A percentile compares a stretch with the other conserved stretches of the same genome.
Conservation (phyloP, 2,888 invertebrate species). For the Gortyna flavago region DNA sequence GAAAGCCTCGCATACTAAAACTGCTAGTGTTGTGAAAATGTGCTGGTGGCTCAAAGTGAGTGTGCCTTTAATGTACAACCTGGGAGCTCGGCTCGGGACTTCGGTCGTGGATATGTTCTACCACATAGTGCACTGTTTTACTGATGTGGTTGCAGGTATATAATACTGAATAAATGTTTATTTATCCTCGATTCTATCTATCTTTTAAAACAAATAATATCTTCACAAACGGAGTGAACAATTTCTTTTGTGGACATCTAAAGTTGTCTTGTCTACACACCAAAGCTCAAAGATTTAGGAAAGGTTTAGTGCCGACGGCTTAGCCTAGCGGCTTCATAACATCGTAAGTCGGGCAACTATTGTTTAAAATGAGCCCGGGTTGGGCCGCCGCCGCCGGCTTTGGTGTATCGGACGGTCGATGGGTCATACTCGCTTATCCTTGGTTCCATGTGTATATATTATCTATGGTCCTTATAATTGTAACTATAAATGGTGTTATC, state of each 20-base stretch:
- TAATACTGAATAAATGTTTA: neutral
- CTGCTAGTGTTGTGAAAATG: slow-evolving; percentile 71
- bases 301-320: neutral
- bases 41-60: slow-evolving; percentile 87
- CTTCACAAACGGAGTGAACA: neutral
- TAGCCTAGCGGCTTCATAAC: neutral
- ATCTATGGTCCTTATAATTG: neutral
- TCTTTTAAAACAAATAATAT: neutral
- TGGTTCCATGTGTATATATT: neutral
- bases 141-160: slow-evolving; percentile 83
- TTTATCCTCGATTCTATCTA: neutral
- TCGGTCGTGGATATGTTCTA: slow-evolving; percentile 77
- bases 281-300: neutral
- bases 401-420: neutral
- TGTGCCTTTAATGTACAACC: slow-evolving; percentile 81
- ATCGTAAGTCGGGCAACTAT: neutral
- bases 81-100: slow-evolving; percentile 76
- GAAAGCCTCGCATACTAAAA: slow-evolving; percentile 2
- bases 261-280: neutral
- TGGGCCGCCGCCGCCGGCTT: no score
- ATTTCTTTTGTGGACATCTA: neutral
- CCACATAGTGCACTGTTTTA: slow-evolving; percentile 76
- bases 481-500: neutral
- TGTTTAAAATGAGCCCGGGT: no score
- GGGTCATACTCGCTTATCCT: no score